Evolutionary conservation across 1,140 invertebrate genomes (phyloP).

Genomic region (Tetragnatha versicolor): DNA sequence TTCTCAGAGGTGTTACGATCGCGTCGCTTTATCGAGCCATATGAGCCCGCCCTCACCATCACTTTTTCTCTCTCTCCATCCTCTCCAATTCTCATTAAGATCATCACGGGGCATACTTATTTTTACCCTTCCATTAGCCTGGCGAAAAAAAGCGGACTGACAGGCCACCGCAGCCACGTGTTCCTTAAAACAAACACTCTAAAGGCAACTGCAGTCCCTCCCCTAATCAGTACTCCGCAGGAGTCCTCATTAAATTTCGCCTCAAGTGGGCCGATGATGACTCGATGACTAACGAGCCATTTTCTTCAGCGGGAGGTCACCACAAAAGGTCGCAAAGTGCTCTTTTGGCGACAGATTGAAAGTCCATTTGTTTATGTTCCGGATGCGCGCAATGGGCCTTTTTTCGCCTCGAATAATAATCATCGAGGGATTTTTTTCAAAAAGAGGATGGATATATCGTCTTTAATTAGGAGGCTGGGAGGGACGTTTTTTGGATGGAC

Average conservation of each 20-base stretch:
- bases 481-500: background rate
- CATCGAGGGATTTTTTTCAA: background rate
- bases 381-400: background rate
- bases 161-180: conserved; percentile 24
- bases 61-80: background rate
- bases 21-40: too few relatives aligned
- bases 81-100: background rate
- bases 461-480: background rate
- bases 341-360: conserved; percentile 36
- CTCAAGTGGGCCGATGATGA: conserved; percentile 53
- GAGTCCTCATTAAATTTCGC: conserved; percentile 52
- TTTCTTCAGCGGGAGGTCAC: conserved; percentile 29
- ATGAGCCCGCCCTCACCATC: background rate
- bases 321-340: conserved; percentile 9
- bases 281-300: conserved; percentile 48
- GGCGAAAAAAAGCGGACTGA: background rate
- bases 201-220: background rate
- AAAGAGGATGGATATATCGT: background rate
- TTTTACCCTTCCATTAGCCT: background rate
- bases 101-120: background rate
- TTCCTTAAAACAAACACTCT: conserved; percentile 32
- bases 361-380: conserved; percentile 23
- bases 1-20: too few relatives aligned
- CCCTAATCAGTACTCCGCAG: conserved; percentile 24
- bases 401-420: background rate